These are phyloP conservation scores for Meloe dianella DNA, from an alignment of 2,888 invertebrate species.

Conservation along the genomic window DNA sequence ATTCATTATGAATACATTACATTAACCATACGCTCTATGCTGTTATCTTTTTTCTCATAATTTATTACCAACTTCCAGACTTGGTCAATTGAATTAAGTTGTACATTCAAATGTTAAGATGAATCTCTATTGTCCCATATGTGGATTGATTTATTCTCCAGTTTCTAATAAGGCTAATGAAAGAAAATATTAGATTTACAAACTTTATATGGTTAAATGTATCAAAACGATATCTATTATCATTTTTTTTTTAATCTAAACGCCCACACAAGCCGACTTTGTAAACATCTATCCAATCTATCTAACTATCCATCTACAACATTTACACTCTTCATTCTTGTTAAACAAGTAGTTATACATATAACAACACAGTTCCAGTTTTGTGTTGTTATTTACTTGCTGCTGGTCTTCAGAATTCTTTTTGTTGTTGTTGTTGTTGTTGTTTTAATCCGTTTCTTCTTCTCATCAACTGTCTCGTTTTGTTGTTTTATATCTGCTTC, in stretches of 20 bases:
- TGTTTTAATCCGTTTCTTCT: neutral
- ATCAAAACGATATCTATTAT: slow-evolving; percentile 22
- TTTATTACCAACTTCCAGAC: slow-evolving; percentile 15
- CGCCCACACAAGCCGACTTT: slow-evolving; percentile 28
- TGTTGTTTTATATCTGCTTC: slow-evolving; percentile 11
- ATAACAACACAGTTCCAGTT: slow-evolving; percentile 3
- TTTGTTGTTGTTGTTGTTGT: neutral
- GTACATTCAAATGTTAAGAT: slow-evolving; percentile 9
- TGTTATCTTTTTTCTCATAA: slow-evolving; percentile 11
- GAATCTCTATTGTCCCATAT: slow-evolving; percentile 17
- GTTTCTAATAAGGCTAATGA: slow-evolving; percentile 21
- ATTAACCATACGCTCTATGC: slow-evolving; percentile 5
- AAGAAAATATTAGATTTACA: slow-evolving; percentile 15
- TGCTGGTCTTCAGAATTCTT: slow-evolving; percentile 29
- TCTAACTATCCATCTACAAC: neutral
- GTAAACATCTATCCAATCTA: slow-evolving; percentile 10
- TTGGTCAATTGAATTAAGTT: slow-evolving; percentile 8
- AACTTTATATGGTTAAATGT: slow-evolving; percentile 15
- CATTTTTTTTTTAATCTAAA: slow-evolving; percentile 15
- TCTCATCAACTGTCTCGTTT: slow-evolving; percentile 11
- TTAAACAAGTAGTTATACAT: slow-evolving; percentile 28
- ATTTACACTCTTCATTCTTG: slow-evolving; percentile 17
- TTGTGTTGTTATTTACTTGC: slow-evolving; percentile 31
- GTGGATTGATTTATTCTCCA: slow-evolving; percentile 11
- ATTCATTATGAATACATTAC: neutral